Evolutionary conservation across 1,140 invertebrate genomes (phyloP), one percentile per base, ranked within the genome.

Genomic region (Drosophila sproati): DNA sequence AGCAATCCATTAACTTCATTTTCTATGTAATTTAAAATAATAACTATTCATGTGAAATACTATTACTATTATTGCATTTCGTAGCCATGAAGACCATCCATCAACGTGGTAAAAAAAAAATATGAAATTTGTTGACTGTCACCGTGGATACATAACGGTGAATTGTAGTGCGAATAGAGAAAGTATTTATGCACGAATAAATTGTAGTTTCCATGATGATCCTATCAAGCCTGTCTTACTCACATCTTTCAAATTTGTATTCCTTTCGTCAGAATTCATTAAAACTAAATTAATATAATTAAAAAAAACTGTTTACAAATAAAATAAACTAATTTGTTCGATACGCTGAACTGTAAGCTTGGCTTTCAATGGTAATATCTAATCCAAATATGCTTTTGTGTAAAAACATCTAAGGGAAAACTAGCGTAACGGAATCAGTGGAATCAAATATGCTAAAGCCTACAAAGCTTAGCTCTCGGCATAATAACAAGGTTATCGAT

Each of bases 241-340:
- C 55, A 76, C 67, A 60, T 76, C 55, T 72, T 54, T 72, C 48
- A 72, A 45, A 34, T 28, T 60, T 47, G 50, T n/a, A 8, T 47
- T 45, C 1, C 45, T 52, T 31, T 59, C 56, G 29, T 59, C 51
- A 6, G 61, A 39, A 72, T 55, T 72, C 73, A 72, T 76, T 72
- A 62, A 74, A 67, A 31, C 45, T 45, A 57, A 39, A 56, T 37
- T 57, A 7, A 57, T 41, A 57, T 29, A 45, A 60, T 29, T 34
- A 47, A 31, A 6, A 60, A 39, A 43, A 12, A 43, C 39, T 29
- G 12, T 56, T 29, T 50, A 56, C 39, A 37, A 67, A 52, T 60
- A 60, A 7, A 39, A n/a, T n/a, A 39, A 66, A 50, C 7, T 35
- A 29, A 12, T 54, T 5, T 59, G 37, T 10, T 37, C 45, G 7